phyloP scores from a whole-genome alignment of 2,888 invertebrate species.

The Cheilosia soror region DNA sequence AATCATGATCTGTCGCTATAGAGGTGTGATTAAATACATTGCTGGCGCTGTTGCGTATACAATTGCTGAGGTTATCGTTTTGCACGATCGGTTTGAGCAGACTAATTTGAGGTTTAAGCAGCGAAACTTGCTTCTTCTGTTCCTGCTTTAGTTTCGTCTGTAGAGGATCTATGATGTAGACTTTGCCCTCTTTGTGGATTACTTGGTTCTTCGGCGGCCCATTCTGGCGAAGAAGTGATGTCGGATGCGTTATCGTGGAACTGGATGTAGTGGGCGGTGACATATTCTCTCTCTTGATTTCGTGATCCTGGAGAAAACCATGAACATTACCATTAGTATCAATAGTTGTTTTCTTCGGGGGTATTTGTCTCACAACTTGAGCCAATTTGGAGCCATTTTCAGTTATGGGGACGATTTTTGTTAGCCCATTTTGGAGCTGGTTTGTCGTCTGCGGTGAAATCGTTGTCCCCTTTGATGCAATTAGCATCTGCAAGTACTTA shows the following conservation, averaged over 20 bases:
- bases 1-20: slow-evolving; percentile 65
- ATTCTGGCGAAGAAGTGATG: slow-evolving; percentile 30
- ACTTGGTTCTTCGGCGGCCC: slow-evolving; percentile 78
- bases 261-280: slow-evolving; percentile 3
- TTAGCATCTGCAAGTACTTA: slow-evolving; percentile 78
- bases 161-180: slow-evolving; percentile 82
- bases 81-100: slow-evolving; percentile 78
- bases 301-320: not conserved
- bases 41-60: slow-evolving; percentile 66
- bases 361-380: slow-evolving; percentile 11
- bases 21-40: slow-evolving; percentile 72
- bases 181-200: slow-evolving; percentile 82
- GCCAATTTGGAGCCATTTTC: slow-evolving; percentile 20
- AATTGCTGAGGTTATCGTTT: slow-evolving; percentile 62
- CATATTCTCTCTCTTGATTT: slow-evolving; percentile 2
- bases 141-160: slow-evolving; percentile 81
- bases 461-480: slow-evolving; percentile 65
- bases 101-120: slow-evolving; percentile 82
- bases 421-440: slow-evolving; percentile 32
- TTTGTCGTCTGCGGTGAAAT: not conserved
- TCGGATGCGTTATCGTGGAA: not conserved
- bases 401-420: slow-evolving; percentile 21
- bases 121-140: slow-evolving; percentile 81
- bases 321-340: slow-evolving; percentile 29
- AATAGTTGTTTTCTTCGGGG: not conserved